Conservation (phyloP, 2,113 vertebrate species). For the Tupaia tana region DNA sequence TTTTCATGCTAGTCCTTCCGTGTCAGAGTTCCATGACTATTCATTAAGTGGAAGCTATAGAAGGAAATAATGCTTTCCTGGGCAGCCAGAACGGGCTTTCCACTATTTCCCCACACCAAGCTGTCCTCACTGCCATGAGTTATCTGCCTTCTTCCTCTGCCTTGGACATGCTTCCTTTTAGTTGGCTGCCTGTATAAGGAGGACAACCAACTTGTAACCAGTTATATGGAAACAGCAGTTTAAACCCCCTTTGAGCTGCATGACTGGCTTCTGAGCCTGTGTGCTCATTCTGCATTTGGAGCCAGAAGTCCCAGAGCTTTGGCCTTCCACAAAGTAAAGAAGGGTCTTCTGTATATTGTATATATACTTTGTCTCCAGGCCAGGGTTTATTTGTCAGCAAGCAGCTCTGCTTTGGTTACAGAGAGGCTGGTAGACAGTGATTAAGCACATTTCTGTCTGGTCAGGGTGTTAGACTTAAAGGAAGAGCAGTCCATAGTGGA, state of each 20-base stretch:
- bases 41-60: neutral
- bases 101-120: neutral
- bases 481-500: neutral
- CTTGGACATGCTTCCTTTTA: neutral
- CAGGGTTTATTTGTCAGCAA: neutral
- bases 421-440: neutral
- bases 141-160: neutral
- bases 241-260: neutral
- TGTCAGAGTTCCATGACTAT: neutral
- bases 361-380: neutral
- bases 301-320: neutral
- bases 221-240: neutral
- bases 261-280: neutral
- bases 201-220: neutral
- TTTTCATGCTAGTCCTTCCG: neutral
- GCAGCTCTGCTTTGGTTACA: neutral
- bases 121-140: neutral
- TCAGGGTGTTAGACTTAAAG: neutral
- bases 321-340: neutral
- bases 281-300: neutral
- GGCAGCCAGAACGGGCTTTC: neutral
- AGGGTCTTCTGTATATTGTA: neutral
- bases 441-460: neutral
- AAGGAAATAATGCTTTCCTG: neutral
- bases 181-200: neutral